Base-by-base conservation (phyloP, 2,113 vertebrate species). In the Girardinichthys multiradiatus region DNA sequence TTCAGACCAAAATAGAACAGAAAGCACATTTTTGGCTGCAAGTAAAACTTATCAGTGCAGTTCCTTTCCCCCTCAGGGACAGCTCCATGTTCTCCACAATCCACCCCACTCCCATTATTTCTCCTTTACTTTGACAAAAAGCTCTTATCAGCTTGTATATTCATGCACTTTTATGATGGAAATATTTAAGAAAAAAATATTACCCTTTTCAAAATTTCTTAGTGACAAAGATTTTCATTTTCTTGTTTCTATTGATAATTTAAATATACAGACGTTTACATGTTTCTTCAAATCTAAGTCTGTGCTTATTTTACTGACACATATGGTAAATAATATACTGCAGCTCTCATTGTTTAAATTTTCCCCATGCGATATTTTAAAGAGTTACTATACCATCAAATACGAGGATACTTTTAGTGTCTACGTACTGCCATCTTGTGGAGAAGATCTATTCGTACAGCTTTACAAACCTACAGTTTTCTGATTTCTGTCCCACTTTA, bases 1-100 rank as follows among this genome's bases (percentile, higher is more conserved):
- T 76, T 83, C 80, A 72, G 66, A 84, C 81, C 19, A 60, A 88
- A 91, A 85, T 89, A 90, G 73, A 92, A 90, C 81, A 84, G 86
- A 76, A 51, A 88, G 76, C 76, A 81, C 73, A 82, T 87, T 86
- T 82, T 59, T 91, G 87, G 73, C 79, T 72, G 63, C 39, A 21
- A 86, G 81, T 64, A 6, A 88, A 85, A 81, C 75, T 57, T 35
- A 30, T 76, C 68, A 73, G 76, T 81, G 45, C 79, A 61, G 62
- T 79, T 54, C 21, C 66, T 37, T 64, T 75, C 73, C 77, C 73
- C 77, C 70, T 72, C 67, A 61, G 42, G 70, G 57, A 60, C 86
- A 70, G 68, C 69, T 68, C 48, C 51, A 15, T 60, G 54, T 62
- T 51, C 67, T 39, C 3, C 69, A 39, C 33, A n/a, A 13, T 42